Evolutionary conservation across 1,140 invertebrate species (phyloP), one percentile per base, ranked within the genome.

Genomic region (Drosophila ohnishii): DNA sequence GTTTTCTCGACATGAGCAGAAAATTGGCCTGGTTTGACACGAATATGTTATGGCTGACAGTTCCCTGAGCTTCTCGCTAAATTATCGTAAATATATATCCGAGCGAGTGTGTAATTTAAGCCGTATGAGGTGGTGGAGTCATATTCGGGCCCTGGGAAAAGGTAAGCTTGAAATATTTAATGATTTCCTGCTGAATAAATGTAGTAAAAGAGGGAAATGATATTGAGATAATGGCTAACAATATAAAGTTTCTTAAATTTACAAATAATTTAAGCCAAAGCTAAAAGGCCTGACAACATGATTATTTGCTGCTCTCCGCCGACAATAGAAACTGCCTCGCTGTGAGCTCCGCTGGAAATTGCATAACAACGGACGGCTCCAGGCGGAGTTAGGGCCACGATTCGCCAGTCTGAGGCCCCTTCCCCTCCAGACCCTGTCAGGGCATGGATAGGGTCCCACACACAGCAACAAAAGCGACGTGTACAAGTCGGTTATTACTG

Each of bases 401-500:
- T 66, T 40, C 64, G 34, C 64, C 32, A 34, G 30, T n/a, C n/a
- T 6, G 28, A 19, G 16, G n/a, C 25, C 40, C 56, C 50, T n/a
- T 56, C 64, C 25, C 1, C 40, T 10, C 25, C 19, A 25, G 44
- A 28, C 40, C 28, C 66, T 37, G 67, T 50, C 51, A 35, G 32
- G 37, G 19, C 19, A 3, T 3, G 34, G 51, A 40, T 40, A 59
- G 70, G 74, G 75, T 78, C 75, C 75, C 75, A 82, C 73, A 83
- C 84, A 77, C 61, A 70, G 62, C 83, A 67, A 55, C 60, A 42
- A 64, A 58, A 48, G 53, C 62, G 59, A 42, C 51, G 50, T 37
- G 48, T 45, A 82, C 63, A 86, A 84, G 65, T 88, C 66, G 66
- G 73, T 89, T 85, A 88, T 88, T 84, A 85, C 80, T 78, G 85